Evolutionary conservation across 2,888 invertebrate genomes (phyloP), one percentile per base, ranked within the genome.

Genomic region (Sepiola atlantica): DNA sequence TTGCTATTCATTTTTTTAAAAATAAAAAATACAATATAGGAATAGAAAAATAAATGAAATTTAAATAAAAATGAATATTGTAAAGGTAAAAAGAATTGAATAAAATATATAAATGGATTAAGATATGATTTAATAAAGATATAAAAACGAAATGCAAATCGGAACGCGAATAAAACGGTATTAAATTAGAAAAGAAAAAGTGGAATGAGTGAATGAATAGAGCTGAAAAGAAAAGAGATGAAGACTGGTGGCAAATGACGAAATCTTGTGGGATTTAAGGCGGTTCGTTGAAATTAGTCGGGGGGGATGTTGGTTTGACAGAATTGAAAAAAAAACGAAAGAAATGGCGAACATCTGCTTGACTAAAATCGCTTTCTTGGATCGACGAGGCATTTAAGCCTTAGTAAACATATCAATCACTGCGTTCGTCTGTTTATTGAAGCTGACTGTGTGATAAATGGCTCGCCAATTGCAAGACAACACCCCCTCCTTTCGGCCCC

Each of bases 341-440:
- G 77, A 77, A 77, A 77, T 77, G n/a, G n/a, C 18, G n/a, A 77
- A 77, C 77, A 77, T 77, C 77, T 77, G 77, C 77, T 77, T n/a
- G 77, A 77, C 77, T 77, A 77, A 77, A 77, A 77, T 32, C 77
- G n/a, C 77, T 77, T 77, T 14, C 16, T n/a, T 77, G n/a, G 77
- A 77, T 77, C 77, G 77, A n/a, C 77, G 77, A 77, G 77, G 77
- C 77, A 77, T 77, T 77, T 77, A 77, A 77, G 77, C 77, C 8
- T 77, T 77, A 16, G 77, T 77, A 77, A 77, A 77, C 77, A 77
- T 77, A 77, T 77, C 77, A 77, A 77, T 77, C 77, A 77, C 77
- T 77, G 32, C n/a, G 77, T 32, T n/a, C n/a, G 77, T 77, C n/a
- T 77, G 77, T 77, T 77, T 77, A 77, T 77, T 77, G 77, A 77